Evolutionary conservation across 2,797 vertebrate species (phyloP).

Genomic region (Scarus forsteni): DNA sequence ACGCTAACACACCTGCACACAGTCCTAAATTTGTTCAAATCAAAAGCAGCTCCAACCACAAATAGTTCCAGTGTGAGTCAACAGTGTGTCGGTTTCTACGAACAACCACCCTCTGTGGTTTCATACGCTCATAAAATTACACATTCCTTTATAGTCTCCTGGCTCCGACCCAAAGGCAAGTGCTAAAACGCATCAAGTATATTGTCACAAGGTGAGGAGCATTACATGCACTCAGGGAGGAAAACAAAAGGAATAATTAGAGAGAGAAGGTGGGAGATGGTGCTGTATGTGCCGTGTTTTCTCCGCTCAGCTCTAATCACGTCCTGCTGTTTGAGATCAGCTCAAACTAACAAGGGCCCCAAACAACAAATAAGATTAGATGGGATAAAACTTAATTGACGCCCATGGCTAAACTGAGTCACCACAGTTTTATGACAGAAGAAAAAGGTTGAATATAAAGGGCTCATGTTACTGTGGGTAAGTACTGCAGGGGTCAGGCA

Average conservation of each 20-base stretch:
- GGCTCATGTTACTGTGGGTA: neutral
- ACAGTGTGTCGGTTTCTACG: conserved; percentile 46
- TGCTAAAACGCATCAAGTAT: conserved; percentile 37
- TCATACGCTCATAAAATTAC: conserved; percentile 68
- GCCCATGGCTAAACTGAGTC: conserved; percentile 35
- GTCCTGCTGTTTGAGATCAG: conserved; percentile 47
- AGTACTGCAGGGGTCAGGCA: too few relatives aligned
- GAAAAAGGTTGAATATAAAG: conserved; percentile 12
- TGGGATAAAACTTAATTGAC: conserved; percentile 38
- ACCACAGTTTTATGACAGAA: conserved; percentile 28
- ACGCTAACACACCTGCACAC: conserved; percentile 60
- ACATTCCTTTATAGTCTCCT: conserved; percentile 60
- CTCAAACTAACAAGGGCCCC: conserved; percentile 31
- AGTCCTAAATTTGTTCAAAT: conserved; percentile 64
- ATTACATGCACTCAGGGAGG: conserved; percentile 20
- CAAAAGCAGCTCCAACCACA: conserved; percentile 73
- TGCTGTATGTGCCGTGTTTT: conserved; percentile 7
- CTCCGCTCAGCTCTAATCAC: conserved; percentile 32
- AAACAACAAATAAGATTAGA: conserved; percentile 44
- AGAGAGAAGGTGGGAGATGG: neutral
- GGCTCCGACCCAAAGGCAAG: conserved; percentile 50
- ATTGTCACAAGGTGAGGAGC: conserved; percentile 34
- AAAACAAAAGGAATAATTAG: conserved; percentile 37
- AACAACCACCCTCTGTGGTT: conserved; percentile 63
- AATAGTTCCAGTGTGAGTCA: conserved; percentile 70